These are phyloP conservation scores for Epinephelus moara DNA, from an alignment of 2,113 vertebrate species.

Conservation along the genomic window DNA sequence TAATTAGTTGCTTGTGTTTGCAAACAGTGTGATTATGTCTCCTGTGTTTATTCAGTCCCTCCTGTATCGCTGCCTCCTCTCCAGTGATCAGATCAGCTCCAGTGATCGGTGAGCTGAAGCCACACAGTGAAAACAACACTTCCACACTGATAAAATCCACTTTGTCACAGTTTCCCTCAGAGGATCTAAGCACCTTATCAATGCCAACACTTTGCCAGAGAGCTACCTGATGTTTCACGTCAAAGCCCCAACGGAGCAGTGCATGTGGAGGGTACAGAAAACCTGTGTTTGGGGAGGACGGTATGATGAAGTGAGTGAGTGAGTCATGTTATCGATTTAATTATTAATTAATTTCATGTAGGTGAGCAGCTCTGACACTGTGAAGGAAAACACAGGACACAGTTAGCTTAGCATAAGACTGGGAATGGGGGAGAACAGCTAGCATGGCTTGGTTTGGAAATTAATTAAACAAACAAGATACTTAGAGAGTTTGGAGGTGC, in stretches of 20 bases:
- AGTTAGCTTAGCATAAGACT: background rate
- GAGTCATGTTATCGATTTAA: background rate
- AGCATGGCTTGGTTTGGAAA: background rate
- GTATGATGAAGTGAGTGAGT: background rate
- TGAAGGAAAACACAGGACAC: background rate
- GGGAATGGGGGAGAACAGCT: background rate
- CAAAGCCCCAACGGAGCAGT: background rate
- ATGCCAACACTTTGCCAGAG: background rate
- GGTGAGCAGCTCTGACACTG: background rate
- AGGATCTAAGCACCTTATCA: conserved; percentile 7
- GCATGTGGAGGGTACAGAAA: background rate
- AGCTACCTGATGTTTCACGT: conserved; percentile 3
- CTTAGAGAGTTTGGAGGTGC: too few relatives aligned
- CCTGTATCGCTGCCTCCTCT: background rate
- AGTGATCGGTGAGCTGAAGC: conserved; percentile 3
- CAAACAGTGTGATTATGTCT: background rate
- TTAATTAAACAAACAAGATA: too few relatives aligned
- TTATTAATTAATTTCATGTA: background rate
- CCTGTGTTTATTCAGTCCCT: background rate
- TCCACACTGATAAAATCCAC: conserved; percentile 22
- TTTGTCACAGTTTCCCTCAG: conserved; percentile 5
- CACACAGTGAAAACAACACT: conserved; percentile 18
- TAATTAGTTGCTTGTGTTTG: background rate
- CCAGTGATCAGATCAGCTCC: background rate
- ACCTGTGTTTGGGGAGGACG: background rate